phyloP scores from a whole-genome alignment of 1,140 invertebrate genomes.

The Drosophila arawakana region DNA sequence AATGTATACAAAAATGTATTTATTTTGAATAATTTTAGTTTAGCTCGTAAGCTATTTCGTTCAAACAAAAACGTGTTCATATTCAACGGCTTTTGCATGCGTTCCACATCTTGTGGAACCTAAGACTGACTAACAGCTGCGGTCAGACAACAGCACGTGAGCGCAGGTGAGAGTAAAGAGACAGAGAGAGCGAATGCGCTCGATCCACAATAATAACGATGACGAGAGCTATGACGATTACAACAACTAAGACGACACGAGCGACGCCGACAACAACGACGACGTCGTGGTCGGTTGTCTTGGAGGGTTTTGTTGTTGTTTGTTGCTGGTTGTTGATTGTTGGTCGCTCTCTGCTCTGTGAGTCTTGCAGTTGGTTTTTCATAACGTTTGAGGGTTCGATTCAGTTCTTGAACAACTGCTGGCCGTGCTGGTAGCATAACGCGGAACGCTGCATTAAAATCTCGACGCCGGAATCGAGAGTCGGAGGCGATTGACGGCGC shows the following conservation, averaged over 20 bases:
- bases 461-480: constrained; percentile 21
- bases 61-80: constrained; percentile 18
- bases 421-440: constrained; percentile 56
- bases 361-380: constrained; percentile 54
- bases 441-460: constrained; percentile 40
- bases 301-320: constrained; percentile 4
- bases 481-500: constrained; percentile 35
- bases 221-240: constrained; percentile 27
- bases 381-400: constrained; percentile 27
- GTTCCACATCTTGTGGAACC: constrained; percentile 45
- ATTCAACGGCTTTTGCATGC: constrained; percentile 34
- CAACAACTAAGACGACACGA: constrained; percentile 4
- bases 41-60: no score
- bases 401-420: constrained; percentile 65
- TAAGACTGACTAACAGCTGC: constrained; percentile 37
- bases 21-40: no score
- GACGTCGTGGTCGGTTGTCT: constrained; percentile 18
- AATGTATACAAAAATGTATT: no score
- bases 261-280: constrained; percentile 10
- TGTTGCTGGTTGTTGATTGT: constrained; percentile 2
- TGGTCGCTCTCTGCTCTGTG: not conserved
- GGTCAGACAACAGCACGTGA: constrained; percentile 33
- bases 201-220: constrained; percentile 51
- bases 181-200: constrained; percentile 27
- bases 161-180: constrained; percentile 26